These are phyloP conservation scores for Mesochorus sp. DNA, from an alignment of 2,888 invertebrate species.

Conservation along the genomic window DNA sequence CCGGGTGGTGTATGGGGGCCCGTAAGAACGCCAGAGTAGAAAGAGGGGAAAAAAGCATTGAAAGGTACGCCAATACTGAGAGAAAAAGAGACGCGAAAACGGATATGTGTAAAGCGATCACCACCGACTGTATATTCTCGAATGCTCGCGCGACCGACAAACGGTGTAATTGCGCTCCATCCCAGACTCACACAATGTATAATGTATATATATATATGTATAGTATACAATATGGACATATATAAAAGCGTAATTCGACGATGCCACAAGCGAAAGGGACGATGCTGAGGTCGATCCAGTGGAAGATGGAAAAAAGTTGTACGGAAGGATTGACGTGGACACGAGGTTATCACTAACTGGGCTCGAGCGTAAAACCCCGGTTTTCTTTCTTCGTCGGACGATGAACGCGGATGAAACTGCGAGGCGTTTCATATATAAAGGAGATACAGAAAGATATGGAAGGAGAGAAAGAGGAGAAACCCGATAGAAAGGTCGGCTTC, in stretches of 20 bases:
- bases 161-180: conserved; percentile 37
- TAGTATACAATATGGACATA: too few relatives aligned
- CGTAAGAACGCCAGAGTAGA: not conserved
- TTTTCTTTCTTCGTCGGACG: conserved; percentile 1
- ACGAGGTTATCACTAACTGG: conserved; percentile 31
- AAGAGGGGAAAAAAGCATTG: not conserved
- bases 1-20: not conserved
- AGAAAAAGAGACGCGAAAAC: not conserved
- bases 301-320: conserved; percentile 13
- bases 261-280: not conserved
- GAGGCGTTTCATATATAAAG: conserved; percentile 7
- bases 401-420: conserved; percentile 3
- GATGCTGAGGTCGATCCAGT: conserved; percentile 8
- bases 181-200: conserved; percentile 21
- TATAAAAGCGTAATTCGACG: too few relatives aligned
- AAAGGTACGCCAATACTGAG: not conserved
- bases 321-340: conserved; percentile 9
- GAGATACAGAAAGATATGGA: conserved; percentile 9
- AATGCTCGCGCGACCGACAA: conserved; percentile 36
- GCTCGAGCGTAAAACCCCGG: not conserved
- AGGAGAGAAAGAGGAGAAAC: conserved; percentile 1
- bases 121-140: not conserved
- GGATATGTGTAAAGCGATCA: not conserved
- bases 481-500: conserved; percentile 41
- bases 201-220: conserved; percentile 1